A percentile compares a stretch with the other conserved stretches of the same genome.
Conservation (phyloP, 2,888 invertebrate genomes). For the Idaea biselata region DNA sequence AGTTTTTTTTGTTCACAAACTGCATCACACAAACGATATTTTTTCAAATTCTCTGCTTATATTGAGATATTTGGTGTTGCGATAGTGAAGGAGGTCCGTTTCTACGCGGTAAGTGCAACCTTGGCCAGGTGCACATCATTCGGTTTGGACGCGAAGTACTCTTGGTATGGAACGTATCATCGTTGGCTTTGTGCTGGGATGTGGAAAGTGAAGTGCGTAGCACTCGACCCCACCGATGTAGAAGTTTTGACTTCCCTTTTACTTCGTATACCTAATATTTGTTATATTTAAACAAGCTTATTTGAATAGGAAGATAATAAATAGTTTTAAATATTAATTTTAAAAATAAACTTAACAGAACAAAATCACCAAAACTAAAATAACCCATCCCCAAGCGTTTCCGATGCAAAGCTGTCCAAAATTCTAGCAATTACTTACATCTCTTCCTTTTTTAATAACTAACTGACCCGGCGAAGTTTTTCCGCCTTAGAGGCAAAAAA, state of each 20-base stretch:
- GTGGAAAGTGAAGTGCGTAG: constrained; percentile 66
- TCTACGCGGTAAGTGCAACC: constrained; percentile 65
- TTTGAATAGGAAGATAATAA: constrained; percentile 14
- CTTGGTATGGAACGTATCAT: constrained; percentile 53
- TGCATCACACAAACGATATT: constrained; percentile 56
- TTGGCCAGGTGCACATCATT: constrained; percentile 38
- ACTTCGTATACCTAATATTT: not conserved
- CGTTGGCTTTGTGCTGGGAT: constrained; percentile 50
- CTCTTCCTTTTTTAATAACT: no score
- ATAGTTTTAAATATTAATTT: no score
- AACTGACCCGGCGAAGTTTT: no score
- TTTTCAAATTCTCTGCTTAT: constrained; percentile 34
- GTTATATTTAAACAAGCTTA: not conserved
- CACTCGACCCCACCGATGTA: constrained; percentile 70
- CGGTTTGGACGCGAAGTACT: constrained; percentile 63
- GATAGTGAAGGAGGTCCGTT: constrained; percentile 55
- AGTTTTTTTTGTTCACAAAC: constrained; percentile 18
- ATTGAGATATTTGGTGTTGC: constrained; percentile 21
- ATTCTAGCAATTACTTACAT: no score
- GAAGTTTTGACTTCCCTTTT: constrained; percentile 72
- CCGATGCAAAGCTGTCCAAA: no score
- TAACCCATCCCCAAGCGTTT: no score
- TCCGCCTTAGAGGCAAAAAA: no score
- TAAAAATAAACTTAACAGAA: no score
- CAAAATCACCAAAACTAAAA: no score